Percentiles rank a stretch among this genome's conserved stretches.
phyloP scores from a whole-genome alignment of 1,140 invertebrate genomes.

The Micrasema minimum region DNA sequence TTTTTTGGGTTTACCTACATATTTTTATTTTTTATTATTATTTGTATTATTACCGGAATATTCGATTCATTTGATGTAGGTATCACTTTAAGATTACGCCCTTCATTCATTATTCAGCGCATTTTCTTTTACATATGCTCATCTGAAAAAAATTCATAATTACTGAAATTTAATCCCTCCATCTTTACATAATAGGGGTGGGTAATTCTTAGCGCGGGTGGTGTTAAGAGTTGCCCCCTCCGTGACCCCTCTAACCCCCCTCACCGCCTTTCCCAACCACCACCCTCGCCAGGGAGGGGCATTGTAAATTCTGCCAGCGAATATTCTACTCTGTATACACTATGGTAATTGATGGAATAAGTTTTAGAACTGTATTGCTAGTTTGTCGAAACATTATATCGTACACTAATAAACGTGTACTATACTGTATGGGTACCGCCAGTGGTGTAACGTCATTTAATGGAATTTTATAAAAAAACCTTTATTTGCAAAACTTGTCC shows the following conservation, averaged over 20 bases:
- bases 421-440: slow-evolving; percentile 36
- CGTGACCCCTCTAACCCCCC: background rate
- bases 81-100: no score
- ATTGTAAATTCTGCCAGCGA: slow-evolving; percentile 54
- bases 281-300: slow-evolving; percentile 31
- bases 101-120: no score
- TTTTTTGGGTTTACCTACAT: no score
- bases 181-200: background rate
- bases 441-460: slow-evolving; percentile 3
- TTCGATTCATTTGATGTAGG: no score
- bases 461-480: no score
- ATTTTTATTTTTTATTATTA: no score
- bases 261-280: slow-evolving; percentile 14
- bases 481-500: no score
- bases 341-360: slow-evolving; percentile 55
- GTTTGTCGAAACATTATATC: slow-evolving; percentile 55
- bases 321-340: slow-evolving; percentile 54
- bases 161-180: no score
- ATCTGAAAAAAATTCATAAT: no score
- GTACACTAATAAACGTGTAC: slow-evolving; percentile 55
- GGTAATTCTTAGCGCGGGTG: slow-evolving; percentile 15
- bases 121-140: no score
- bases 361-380: slow-evolving; percentile 55
- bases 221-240: slow-evolving; percentile 5
- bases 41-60: no score